phyloP scores from a whole-genome alignment of 1,140 invertebrate species.

The Stenopsyche tienmushanensis region DNA sequence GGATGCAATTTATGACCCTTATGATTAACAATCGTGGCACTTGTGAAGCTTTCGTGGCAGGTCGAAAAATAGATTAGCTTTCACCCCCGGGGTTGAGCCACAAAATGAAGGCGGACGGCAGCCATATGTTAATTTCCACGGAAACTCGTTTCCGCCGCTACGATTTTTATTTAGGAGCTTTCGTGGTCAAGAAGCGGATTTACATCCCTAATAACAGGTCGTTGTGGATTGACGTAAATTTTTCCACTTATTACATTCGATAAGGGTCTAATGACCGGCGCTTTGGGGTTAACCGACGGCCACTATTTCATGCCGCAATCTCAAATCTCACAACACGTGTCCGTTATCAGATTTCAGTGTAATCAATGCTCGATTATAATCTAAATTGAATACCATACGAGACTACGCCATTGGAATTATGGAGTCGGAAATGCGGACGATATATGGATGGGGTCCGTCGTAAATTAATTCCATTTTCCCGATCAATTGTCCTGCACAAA shows the following conservation, averaged over 20 bases:
- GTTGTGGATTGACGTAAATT: not conserved
- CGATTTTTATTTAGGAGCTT: not conserved
- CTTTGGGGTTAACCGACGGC: not conserved
- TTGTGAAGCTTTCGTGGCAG: not conserved
- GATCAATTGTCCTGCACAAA: no score
- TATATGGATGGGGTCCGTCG: no score
- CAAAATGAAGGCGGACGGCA: not conserved
- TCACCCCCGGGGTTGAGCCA: not conserved
- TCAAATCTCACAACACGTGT: not conserved
- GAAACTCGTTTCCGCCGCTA: slow-evolving; percentile 2
- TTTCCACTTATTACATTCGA: slow-evolving; percentile 6
- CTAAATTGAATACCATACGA: no score
- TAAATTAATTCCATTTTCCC: no score
- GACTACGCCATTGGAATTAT: no score
- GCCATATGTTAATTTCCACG: slow-evolving; percentile 26
- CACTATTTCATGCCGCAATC: no score
- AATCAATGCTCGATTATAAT: no score
- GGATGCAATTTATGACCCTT: no score
- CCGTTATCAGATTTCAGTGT: no score
- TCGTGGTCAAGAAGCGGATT: not conserved
- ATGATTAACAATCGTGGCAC: slow-evolving; percentile 18
- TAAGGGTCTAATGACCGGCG: not conserved
- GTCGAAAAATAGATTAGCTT: slow-evolving; percentile 16
- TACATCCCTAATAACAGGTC: slow-evolving; percentile 20
- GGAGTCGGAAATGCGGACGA: no score